Base-by-base conservation (phyloP, 2,888 invertebrate species). In the Meloe dianella region DNA sequence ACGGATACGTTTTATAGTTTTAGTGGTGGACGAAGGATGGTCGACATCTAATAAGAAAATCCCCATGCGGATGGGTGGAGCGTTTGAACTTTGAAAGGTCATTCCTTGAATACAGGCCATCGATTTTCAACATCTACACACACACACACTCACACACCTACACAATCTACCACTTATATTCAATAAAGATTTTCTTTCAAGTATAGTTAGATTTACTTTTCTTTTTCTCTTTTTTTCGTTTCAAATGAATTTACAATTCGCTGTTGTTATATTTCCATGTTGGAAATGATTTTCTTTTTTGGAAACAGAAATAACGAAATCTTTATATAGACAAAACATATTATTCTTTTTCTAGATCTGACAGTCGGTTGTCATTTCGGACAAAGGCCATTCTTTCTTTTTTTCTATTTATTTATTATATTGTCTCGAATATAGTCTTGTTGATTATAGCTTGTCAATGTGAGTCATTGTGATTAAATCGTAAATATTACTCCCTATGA, bases 101-200 rank as follows among this genome's bases (percentile, higher is more conserved):
- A 64, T 61, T 47, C 71, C 59, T 56, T 67, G 61, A 68, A 71
- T 71, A 68, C 70, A 71, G 71, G 71, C 64, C 71, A 71, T 71
- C 71, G 71, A 71, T 71, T 71, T 71, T 60, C 63, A 57, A 60
- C 63, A 17, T 61, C 61, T 57, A 56, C 67, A 64, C 71, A 64
- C 65, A 64, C 7, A 32, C 27, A 27, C n/a, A n/a, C n/a, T n/a
- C 38, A 38, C 14, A 38, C 38, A 32, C 9, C 14, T 38, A 38
- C n/a, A 32, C 32, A 35, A 7, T 35, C 35, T 35, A 35, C 35
- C 35, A 41, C 17, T n/a, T 41, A 41, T 41, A 41, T 41, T 41
- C 41, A 41, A 41, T 41, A 41, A n/a, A 41, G 41, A 41, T 41
- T 41, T 41, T 41, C 41, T 41, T 41, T 41, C 41, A n/a, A 41